Evolutionary conservation across 1,140 invertebrate species (phyloP), one percentile per base, ranked within the genome.

Genomic region (Antheraea pernyi): DNA sequence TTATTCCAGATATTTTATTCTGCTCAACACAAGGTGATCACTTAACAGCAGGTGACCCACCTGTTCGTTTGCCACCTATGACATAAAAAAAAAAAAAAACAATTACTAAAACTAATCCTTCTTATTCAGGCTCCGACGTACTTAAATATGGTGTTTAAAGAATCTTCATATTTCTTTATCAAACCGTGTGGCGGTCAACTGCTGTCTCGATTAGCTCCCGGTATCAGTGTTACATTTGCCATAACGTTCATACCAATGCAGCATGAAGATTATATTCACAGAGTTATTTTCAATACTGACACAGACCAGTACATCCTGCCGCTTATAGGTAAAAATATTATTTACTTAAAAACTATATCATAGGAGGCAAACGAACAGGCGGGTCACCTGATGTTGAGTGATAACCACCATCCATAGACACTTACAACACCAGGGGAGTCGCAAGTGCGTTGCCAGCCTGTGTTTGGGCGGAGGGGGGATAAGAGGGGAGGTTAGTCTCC

Each of bases 211-310:
- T 64, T 92, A 36, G 88, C 88, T 18, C 88, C 90, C 6, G 90
- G 90, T 13, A 92, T 92, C n/a, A 85, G 85, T 60, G 75, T 88
- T 2, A 83, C 83, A 5, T 90, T 91, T 63, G 70, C 78, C 0
- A 67, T 92, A 2, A 86, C 81, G 6, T 92, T 92, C 66, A 71
- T 74, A 59, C 86, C 90, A 7, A 68, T 75, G 16, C 83, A 83
- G 37, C 79, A 76, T 63, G 85, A 89, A 63, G 90, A 92, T 67
- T 91, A 89, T 37, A 80, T 74, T 10, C 88, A 92, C 67, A 82
- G 75, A 78, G 82, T 88, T n/a, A 82, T 74, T 0, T 89, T 92
- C 74, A 79, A 82, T 66, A 92, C 88, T 11, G 90, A 92, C 36
- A 53, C 74, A 13, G 84, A 92, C 73, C 81, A 91, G 65, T 92